Evolutionary conservation across 1,140 invertebrate species (phyloP).

Genomic region (Drosophila mayri): DNA sequence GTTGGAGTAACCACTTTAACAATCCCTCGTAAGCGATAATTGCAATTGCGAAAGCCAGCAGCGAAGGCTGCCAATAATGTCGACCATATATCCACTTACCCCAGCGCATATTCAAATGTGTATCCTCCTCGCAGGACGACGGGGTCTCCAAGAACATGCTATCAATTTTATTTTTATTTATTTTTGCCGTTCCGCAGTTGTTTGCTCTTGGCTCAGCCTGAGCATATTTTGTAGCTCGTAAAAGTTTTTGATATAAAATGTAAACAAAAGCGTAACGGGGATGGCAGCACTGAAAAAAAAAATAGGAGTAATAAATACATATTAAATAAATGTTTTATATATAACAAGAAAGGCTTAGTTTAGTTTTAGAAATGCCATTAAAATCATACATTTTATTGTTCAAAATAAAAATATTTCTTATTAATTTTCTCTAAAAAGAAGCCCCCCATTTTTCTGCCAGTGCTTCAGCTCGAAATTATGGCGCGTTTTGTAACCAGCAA

Average conservation of each 20-base stretch:
- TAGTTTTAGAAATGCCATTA: not conserved
- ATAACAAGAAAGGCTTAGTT: not conserved
- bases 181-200: constrained; percentile 61
- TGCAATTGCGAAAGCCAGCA: constrained; percentile 9
- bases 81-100: constrained; percentile 34
- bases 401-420: not conserved
- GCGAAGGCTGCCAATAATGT: constrained; percentile 25
- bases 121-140: constrained; percentile 2
- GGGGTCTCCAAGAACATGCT: constrained; percentile 55
- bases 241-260: constrained; percentile 81
- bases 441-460: not conserved
- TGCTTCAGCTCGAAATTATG: constrained; percentile 35
- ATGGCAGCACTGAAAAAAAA: not conserved
- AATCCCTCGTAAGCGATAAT: constrained; percentile 51
- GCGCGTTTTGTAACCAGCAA: constrained; percentile 52
- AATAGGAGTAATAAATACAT: not conserved
- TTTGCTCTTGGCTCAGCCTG: constrained; percentile 65
- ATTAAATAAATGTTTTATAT: not conserved
- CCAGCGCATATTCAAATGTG: constrained; percentile 20
- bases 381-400: too few relatives aligned
- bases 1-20: constrained; percentile 21
- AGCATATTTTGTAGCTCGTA: constrained; percentile 80
- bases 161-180: constrained; percentile 78
- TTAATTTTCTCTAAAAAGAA: not conserved
- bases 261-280: constrained; percentile 59